A percentile compares a stretch with the other conserved stretches of the same genome.
Evolutionary conservation across 2,797 vertebrate species (phyloP).

Genomic region (Bovichtus variegatus): DNA sequence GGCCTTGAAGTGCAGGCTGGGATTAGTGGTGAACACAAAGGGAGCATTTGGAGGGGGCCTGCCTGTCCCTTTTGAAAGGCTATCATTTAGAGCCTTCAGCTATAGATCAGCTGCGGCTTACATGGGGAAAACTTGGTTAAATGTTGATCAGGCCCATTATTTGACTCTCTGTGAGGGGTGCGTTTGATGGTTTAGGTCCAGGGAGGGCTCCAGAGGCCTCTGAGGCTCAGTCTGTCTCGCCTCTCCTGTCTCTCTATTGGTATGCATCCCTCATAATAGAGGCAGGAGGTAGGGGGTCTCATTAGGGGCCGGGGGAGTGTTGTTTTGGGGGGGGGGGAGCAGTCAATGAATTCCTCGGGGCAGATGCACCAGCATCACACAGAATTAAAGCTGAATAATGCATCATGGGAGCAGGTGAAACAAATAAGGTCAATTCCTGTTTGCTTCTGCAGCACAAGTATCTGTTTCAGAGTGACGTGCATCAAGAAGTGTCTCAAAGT

Average conservation of each 20-base stretch:
- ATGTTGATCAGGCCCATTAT: slow-evolving; percentile 75
- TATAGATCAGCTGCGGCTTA: slow-evolving; percentile 78
- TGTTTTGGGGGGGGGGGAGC: slow-evolving; percentile 49
- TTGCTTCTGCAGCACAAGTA: not conserved
- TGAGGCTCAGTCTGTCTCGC: slow-evolving; percentile 72
- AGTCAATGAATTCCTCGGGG: slow-evolving; percentile 65
- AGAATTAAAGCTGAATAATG: slow-evolving; percentile 43
- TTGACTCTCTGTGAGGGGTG: slow-evolving; percentile 64
- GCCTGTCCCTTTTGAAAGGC: slow-evolving; percentile 76
- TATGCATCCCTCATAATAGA: slow-evolving; percentile 82
- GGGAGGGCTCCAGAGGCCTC: slow-evolving; percentile 65
- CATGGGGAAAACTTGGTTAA: slow-evolving; percentile 66
- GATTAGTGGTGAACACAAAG: slow-evolving; percentile 83
- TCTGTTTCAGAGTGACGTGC: slow-evolving; percentile 1
- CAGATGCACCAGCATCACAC: slow-evolving; percentile 72
- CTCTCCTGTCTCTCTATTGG: slow-evolving; percentile 78
- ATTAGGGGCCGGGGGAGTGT: slow-evolving; percentile 72
- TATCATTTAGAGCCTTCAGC: slow-evolving; percentile 81
- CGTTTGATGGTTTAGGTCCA: slow-evolving; percentile 70
- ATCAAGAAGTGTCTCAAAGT: not conserved
- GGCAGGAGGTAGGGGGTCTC: slow-evolving; percentile 79
- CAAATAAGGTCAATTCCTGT: not conserved
- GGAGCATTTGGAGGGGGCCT: slow-evolving; percentile 70
- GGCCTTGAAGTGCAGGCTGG: slow-evolving; percentile 81
- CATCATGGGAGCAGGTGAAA: slow-evolving; percentile 50